Conservation (phyloP, 1,140 invertebrate species). For the Sesamia nonagrioides region DNA sequence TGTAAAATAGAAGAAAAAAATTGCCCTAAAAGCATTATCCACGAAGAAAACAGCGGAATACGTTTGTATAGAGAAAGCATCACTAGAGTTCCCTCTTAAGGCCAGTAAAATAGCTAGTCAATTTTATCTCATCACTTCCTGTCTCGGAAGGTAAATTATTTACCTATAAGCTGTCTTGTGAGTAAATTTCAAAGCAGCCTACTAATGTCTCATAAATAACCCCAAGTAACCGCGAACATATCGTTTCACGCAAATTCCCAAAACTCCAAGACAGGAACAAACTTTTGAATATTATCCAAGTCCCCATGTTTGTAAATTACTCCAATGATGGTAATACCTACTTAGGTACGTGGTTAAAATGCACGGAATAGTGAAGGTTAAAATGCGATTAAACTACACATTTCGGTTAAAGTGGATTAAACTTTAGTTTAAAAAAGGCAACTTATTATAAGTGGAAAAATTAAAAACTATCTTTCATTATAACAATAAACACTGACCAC, state of each 20-base stretch:
- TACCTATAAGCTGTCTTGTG: background rate
- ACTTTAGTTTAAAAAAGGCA: background rate
- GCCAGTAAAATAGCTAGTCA: background rate
- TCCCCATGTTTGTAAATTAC: slow-evolving; percentile 32
- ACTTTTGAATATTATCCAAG: slow-evolving; percentile 31
- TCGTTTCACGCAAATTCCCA: slow-evolving; percentile 16
- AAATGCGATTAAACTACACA: slow-evolving; percentile 7
- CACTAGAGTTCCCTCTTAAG: too few relatives aligned
- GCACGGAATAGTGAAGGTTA: too few relatives aligned
- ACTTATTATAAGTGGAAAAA: background rate
- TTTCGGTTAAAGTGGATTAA: background rate
- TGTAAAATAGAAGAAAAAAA: too few relatives aligned
- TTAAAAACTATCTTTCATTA: too few relatives aligned
- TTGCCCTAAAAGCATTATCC: too few relatives aligned
- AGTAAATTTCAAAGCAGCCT: slow-evolving; percentile 2
- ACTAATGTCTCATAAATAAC: slow-evolving; percentile 38
- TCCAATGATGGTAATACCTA: slow-evolving; percentile 12
- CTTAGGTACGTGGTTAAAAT: background rate
- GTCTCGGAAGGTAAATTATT: slow-evolving; percentile 14
- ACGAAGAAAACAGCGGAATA: too few relatives aligned
- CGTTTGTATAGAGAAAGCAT: too few relatives aligned
- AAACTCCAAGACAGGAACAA: slow-evolving; percentile 25
- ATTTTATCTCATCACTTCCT: background rate
- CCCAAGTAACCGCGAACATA: background rate
- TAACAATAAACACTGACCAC: too few relatives aligned